A percentile compares a stretch with the other conserved stretches of the same genome.
Evolutionary conservation across 2,888 invertebrate species (phyloP).

Genomic region (Sphaerophoria rueppellii): DNA sequence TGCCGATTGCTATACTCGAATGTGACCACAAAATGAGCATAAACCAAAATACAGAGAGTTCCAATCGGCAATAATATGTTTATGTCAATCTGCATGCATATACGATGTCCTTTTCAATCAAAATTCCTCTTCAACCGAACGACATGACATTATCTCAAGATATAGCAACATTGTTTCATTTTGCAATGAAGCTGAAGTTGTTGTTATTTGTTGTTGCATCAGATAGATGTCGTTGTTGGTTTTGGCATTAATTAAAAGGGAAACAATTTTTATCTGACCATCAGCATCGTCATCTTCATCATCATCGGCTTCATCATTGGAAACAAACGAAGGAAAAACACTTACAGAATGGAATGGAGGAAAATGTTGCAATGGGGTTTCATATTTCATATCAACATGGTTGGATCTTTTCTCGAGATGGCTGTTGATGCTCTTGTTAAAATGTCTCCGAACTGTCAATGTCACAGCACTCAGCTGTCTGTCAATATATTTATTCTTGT

Average conservation of each 20-base stretch:
- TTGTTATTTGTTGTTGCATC: slow-evolving; percentile 23
- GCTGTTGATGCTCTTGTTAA: slow-evolving; percentile 34
- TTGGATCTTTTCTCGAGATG: slow-evolving; percentile 6
- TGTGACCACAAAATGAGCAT: slow-evolving; percentile 46
- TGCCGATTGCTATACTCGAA: slow-evolving; percentile 46
- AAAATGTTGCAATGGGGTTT: slow-evolving; percentile 48
- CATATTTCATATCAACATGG: slow-evolving; percentile 60
- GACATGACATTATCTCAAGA: slow-evolving; percentile 52
- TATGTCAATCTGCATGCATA: slow-evolving; percentile 39
- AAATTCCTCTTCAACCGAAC: slow-evolving; percentile 44
- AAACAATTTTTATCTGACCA: slow-evolving; percentile 10
- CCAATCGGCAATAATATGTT: not conserved
- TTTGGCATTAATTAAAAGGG: slow-evolving; percentile 53
- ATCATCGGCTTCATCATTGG: not conserved
- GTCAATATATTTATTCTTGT: slow-evolving; percentile 49
- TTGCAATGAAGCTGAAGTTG: not conserved
- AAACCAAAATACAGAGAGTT: not conserved
- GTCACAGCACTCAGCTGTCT: slow-evolving; percentile 53
- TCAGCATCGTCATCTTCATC: not conserved
- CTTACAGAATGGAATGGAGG: not conserved
- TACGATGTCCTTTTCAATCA: slow-evolving; percentile 63
- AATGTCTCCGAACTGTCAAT: slow-evolving; percentile 50
- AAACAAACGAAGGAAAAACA: not conserved
- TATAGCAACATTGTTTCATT: not conserved
- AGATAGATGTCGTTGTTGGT: not conserved